Percentiles rank a stretch among this genome's conserved stretches.
phyloP scores from a whole-genome alignment of 2,888 invertebrate species.

The Chirona hameri region DNA sequence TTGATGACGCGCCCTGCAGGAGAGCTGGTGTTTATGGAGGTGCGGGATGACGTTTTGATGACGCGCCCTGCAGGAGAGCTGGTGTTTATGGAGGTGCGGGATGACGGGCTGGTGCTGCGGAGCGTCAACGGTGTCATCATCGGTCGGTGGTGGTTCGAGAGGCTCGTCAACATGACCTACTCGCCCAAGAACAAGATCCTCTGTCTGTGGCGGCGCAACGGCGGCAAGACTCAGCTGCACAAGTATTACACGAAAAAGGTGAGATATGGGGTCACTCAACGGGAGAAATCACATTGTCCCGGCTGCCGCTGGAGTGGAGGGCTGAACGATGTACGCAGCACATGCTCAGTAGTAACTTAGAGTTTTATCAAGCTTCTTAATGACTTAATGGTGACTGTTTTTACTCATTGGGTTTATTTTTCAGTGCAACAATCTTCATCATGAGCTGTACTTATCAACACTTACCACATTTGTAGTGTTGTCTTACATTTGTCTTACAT shows the following conservation, averaged over 20 bases:
- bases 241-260: slow-evolving; percentile 99
- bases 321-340: too few relatives aligned
- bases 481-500: too few relatives aligned
- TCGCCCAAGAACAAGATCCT: slow-evolving; percentile 95
- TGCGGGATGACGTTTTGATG: slow-evolving; percentile 91
- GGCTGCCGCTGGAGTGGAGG: too few relatives aligned
- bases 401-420: too few relatives aligned
- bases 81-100: slow-evolving; percentile 89
- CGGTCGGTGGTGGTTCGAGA: slow-evolving; percentile 98
- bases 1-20: slow-evolving; percentile 82
- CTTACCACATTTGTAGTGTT: too few relatives aligned
- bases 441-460: too few relatives aligned
- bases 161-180: slow-evolving; percentile 98
- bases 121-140: slow-evolving; percentile 81
- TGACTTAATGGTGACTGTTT: too few relatives aligned
- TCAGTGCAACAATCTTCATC: too few relatives aligned
- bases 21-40: slow-evolving; percentile 82
- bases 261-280: slow-evolving; percentile 34
- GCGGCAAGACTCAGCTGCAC: slow-evolving; percentile 89
- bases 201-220: slow-evolving; percentile 94
- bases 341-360: too few relatives aligned
- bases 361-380: too few relatives aligned
- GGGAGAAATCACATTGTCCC: too few relatives aligned
- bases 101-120: slow-evolving; percentile 84
- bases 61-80: slow-evolving; percentile 81